These are phyloP conservation scores for Leucoraja erinaceus DNA, from an alignment of 2,113 vertebrate species.

Conservation along the genomic window DNA sequence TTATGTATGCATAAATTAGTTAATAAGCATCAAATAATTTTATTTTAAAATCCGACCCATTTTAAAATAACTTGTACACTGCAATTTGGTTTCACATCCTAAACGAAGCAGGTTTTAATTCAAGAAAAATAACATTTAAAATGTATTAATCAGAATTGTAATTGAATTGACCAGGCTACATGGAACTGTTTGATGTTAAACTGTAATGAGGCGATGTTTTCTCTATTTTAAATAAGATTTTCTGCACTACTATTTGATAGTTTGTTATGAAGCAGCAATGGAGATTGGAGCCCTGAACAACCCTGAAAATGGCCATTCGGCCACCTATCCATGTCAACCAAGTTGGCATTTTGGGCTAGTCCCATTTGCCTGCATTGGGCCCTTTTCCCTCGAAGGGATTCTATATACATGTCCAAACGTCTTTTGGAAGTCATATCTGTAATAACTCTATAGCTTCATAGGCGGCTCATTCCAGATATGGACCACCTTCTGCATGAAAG, in stretches of 20 bases:
- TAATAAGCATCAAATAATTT: neutral
- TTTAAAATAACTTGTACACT: neutral
- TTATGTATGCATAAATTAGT: no score
- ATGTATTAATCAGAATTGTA: neutral
- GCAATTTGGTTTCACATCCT: neutral
- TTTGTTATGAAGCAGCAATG: neutral
- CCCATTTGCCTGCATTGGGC: no score
- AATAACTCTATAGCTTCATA: no score
- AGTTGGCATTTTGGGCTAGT: no score
- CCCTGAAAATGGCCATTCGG: no score
- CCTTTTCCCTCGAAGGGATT: no score
- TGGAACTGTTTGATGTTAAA: neutral
- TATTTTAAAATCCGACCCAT: neutral
- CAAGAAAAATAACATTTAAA: neutral
- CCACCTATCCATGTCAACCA: no score
- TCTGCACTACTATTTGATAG: neutral
- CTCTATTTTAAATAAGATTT: neutral
- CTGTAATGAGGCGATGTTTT: neutral
- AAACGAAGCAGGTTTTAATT: neutral
- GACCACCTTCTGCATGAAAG: no score
- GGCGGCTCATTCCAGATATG: no score
- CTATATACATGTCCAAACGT: no score
- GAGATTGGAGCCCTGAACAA: neutral
- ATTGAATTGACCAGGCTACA: neutral
- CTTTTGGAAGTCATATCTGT: no score